Evolutionary conservation across 2,797 vertebrate species (phyloP), one percentile per base, ranked within the genome.

Genomic region (Chrysolophus pictus): DNA sequence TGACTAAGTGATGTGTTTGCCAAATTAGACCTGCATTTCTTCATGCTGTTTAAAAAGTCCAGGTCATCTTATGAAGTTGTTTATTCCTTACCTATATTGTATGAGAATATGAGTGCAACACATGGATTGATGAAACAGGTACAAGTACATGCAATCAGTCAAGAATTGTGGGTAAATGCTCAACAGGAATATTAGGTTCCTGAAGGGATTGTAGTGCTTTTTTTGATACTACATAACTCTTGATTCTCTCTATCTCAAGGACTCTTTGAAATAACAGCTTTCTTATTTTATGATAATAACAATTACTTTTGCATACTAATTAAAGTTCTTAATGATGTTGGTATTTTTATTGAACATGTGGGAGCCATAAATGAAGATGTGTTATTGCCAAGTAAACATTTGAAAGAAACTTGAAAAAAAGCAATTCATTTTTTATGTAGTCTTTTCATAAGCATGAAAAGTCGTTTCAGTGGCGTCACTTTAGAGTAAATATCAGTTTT

Each of bases 101-200:
- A 9, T 49, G 44, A 82, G 56, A n/a, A n/a, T 73, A 33, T 5
- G 22, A n/a, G 51, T 60, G 29, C 44, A 59, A 62, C n/a, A 31
- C 13, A 7, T 4, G 6, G 35, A 44, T 37, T 0, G 0, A 56
- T 85, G 35, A 49, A 72, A 49, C 0, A 2, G 7, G 7, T 53
- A 10, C 47, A 35, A 16, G 4, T 33, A 1, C 19, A 31, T 33
- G 24, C 58, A 33, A 59, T 89, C 29, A 37, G 1, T 65, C 46
- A 71, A 62, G 41, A 79, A 16, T 2, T 28, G 28, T 6, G 88
- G 59, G 58, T 53, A 78, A 72, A 44, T 41, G 55, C 63, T 77
- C 42, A 89, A 65, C 24, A 60, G 63, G 75, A 82, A 31, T 42
- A 49, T 60, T 49, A 77, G 31, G 33, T 39, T 73, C 60, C 64